Conservation (phyloP, 2,797 vertebrate genomes). For the Pachyuromys duprasi region DNA sequence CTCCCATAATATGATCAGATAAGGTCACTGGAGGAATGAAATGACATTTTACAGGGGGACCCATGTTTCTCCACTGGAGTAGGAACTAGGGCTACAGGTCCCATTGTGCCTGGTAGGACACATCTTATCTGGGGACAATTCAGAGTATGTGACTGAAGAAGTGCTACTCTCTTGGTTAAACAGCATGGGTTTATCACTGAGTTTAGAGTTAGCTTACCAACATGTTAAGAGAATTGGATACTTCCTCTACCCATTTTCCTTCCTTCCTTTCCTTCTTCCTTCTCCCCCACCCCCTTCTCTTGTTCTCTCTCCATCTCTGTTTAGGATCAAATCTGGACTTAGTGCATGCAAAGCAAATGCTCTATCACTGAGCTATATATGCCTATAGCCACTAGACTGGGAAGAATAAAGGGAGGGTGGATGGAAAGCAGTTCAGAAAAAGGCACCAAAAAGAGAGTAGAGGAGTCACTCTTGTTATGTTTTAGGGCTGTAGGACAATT, state of each 20-base stretch:
- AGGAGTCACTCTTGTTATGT: neutral
- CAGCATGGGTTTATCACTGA: neutral
- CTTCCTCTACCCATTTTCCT: neutral
- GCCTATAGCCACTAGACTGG: neutral
- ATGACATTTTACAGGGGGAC: neutral
- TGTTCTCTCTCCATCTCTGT: neutral
- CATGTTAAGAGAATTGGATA: constrained; percentile 2
- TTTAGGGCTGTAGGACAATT: neutral
- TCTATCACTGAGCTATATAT: neutral
- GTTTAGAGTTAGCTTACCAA: constrained; percentile 38
- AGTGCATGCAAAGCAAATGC: neutral
- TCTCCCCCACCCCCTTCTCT: neutral
- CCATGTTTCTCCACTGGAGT: neutral
- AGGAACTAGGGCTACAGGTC: neutral
- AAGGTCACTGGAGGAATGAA: neutral
- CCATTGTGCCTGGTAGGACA: neutral
- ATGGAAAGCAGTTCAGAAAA: neutral
- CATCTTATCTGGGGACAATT: neutral
- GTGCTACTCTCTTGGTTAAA: neutral
- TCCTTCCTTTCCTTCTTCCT: neutral
- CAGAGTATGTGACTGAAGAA: neutral
- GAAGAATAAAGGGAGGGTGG: neutral
- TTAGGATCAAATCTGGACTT: neutral
- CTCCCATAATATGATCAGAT: neutral
- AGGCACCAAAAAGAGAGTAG: too few relatives aligned